Evolutionary conservation across 92 coral and sea anemone species (phyloP).

Genomic region (Palythoa grandis): DNA sequence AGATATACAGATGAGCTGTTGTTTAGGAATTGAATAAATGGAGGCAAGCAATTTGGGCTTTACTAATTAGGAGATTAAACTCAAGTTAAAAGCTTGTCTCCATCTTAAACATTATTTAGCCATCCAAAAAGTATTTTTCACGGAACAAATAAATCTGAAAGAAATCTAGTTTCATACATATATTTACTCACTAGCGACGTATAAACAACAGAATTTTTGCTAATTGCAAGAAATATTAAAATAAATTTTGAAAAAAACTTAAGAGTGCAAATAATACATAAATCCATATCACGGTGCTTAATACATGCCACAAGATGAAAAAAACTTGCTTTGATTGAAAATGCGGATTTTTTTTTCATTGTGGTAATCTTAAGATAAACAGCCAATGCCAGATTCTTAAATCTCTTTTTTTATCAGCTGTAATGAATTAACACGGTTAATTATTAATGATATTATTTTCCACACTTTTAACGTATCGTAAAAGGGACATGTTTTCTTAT

Average conservation of each 20-base stretch:
- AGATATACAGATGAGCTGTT: not conserved
- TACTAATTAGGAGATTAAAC: not conserved
- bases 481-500: not conserved
- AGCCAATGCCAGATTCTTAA: not conserved
- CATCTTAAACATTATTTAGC: not conserved
- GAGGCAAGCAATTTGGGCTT: not conserved
- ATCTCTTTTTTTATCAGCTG: not conserved
- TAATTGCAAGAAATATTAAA: not conserved
- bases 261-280: not conserved
- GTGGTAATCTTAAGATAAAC: not conserved
- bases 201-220: not conserved
- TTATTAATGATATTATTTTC: not conserved
- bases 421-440: not conserved
- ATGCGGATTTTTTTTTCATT: not conserved
- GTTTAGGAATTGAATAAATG: not conserved
- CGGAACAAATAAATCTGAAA: not conserved
- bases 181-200: not conserved
- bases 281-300: not conserved
- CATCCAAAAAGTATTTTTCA: no score
- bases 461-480: conserved; percentile 2
- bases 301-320: not conserved
- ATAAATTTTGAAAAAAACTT: not conserved
- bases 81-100: not conserved
- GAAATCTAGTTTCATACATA: not conserved
- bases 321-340: not conserved